Base-by-base conservation (phyloP, 2,888 invertebrate species). In the Willowsia nigromaculata region DNA sequence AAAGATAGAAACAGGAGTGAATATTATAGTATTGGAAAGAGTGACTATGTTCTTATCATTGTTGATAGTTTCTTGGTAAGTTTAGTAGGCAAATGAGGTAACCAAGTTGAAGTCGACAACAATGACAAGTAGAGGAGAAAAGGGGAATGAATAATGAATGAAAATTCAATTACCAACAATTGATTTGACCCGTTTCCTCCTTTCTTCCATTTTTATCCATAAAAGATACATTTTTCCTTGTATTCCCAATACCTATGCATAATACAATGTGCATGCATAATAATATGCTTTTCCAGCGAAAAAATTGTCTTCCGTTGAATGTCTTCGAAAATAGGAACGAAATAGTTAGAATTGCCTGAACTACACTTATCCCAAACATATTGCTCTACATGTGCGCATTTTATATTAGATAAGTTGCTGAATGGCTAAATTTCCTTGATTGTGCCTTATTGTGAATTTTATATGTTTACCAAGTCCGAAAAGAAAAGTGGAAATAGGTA, bases 101-200 rank as follows among this genome's bases (percentile, higher is more conserved):
- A n/a, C n/a, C n/a, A n/a, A n/a, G n/a, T n/a, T n/a, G n/a, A n/a
- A 2, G 43, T 0, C 13, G 30, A 37, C 50, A 30, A 50, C 53
- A 50, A 30, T 78, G 78, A 71, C 18, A 68, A 40, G 40, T 0
- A 18, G 74, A 76, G 71, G n/a, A 25, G 30, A 50, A 30, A 78
- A 33, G 30, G 78, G 43, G 30, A 71, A 27, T 33, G 53, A 78
- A 78, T 78, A 78, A 78, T 78, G 78, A 78, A 78, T 78, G 78
- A 78, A 78, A 78, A 78, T 53, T 53, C 53, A 78, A 78, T 78
- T 78, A 78, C 78, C 53, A n/a, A 78, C 78, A 78, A 78, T 78
- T 78, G 78, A 78, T 78, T 78, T 78, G 78, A 78, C 78, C 78
- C 78, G 30, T n/a, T 78, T 78, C 78, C 53, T 78, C 43, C 40